Conservation (phyloP, 2,888 invertebrate genomes). For the Phanerotoma sp. region DNA sequence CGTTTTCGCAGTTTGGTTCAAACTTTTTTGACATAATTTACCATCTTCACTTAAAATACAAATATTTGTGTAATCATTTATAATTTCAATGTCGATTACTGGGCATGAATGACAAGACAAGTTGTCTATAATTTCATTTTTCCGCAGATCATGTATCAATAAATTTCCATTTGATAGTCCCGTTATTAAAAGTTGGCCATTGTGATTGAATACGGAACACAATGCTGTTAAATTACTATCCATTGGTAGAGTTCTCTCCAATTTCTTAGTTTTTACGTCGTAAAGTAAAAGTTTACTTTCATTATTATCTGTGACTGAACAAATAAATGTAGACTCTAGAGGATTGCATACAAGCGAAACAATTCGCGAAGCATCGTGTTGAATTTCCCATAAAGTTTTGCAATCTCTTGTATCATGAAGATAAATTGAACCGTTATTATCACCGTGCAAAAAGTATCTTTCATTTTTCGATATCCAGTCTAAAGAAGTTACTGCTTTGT, state of each 20-base stretch:
- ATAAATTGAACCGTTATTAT: conserved; percentile 61
- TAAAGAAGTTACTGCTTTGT: conserved; percentile 59
- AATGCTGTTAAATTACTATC: conserved; percentile 57
- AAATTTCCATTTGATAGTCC: conserved; percentile 64
- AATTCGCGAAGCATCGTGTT: conserved; percentile 57
- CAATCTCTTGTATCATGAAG: conserved; percentile 64
- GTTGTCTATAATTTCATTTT: conserved; percentile 61
- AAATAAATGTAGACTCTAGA: conserved; percentile 58
- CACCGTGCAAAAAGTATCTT: conserved; percentile 62
- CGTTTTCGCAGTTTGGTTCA: conserved; percentile 58
- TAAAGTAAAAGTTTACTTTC: conserved; percentile 62
- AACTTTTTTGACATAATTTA: conserved; percentile 51
- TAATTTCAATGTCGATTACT: conserved; percentile 60
- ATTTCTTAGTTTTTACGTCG: conserved; percentile 62
- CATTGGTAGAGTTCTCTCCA: conserved; percentile 55
- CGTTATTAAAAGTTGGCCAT: conserved; percentile 62
- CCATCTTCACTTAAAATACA: conserved; percentile 62
- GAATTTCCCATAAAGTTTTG: conserved; percentile 62
- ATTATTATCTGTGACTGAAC: conserved; percentile 54
- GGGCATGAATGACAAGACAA: conserved; percentile 62
- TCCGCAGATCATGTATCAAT: conserved; percentile 61
- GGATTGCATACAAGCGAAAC: conserved; percentile 60
- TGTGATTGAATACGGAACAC: conserved; percentile 63
- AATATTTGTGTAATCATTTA: conserved; percentile 62
- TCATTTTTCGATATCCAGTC: conserved; percentile 66